Conservation (phyloP, 2,797 vertebrate species). For the Onychomys torridus region DNA sequence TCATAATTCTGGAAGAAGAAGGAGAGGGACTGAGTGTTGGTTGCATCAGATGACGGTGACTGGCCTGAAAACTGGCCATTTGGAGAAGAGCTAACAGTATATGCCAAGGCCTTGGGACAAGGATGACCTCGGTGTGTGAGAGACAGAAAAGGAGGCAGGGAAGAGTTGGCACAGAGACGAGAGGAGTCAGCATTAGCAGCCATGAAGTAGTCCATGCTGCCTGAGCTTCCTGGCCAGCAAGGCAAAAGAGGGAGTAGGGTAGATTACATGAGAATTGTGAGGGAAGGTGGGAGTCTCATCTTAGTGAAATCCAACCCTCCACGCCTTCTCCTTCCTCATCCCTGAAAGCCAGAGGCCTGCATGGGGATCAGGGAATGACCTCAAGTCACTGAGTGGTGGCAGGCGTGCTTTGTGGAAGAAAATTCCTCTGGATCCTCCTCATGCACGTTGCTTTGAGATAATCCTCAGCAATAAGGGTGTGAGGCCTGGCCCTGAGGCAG, state of each 20-base stretch:
- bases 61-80: background rate
- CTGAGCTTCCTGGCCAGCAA: conserved; percentile 2
- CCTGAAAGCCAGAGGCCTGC: background rate
- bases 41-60: background rate
- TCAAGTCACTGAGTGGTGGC: background rate
- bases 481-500: background rate
- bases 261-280: background rate
- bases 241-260: background rate
- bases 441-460: background rate
- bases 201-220: background rate
- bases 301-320: background rate
- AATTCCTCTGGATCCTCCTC: background rate
- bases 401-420: background rate
- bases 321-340: background rate
- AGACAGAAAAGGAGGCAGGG: background rate
- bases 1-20: background rate
- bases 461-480: background rate
- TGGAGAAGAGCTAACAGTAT: background rate
- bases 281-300: rapidly evolving
- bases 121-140: background rate
- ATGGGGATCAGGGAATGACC: background rate
- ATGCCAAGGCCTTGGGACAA: background rate
- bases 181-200: background rate
- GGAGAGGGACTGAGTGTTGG: background rate
- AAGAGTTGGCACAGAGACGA: background rate